Conservation (phyloP, 2,888 invertebrate species). For the Diploptera punctata region DNA sequence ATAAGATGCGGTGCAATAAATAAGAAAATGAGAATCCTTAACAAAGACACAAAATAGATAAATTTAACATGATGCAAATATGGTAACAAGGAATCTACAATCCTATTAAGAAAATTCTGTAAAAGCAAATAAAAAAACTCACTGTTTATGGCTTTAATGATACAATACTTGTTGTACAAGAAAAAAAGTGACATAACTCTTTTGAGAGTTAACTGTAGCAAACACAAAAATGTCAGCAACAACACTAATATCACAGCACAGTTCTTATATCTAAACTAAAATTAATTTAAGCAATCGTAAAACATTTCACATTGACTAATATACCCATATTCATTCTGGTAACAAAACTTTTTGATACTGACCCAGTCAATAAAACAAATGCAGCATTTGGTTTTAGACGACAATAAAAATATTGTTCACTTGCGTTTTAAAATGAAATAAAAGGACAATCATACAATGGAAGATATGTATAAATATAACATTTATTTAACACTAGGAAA, state of each 20-base stretch:
- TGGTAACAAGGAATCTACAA: too few species aligned
- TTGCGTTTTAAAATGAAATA: background rate
- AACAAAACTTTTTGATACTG: slow-evolving; percentile 28
- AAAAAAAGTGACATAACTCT: slow-evolving; percentile 17
- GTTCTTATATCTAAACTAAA: slow-evolving; percentile 35
- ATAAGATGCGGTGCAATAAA: too few species aligned
- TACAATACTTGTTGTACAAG: slow-evolving; percentile 31
- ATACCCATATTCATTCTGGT: slow-evolving; percentile 23
- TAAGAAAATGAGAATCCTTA: too few species aligned
- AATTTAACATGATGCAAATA: too few species aligned
- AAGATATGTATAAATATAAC: slow-evolving; percentile 32
- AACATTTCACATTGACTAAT: slow-evolving; percentile 12
- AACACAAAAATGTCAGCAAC: slow-evolving; percentile 34
- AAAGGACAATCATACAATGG: slow-evolving; percentile 18
- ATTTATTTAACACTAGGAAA: too few species aligned
- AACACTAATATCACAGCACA: slow-evolving; percentile 44
- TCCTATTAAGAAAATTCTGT: too few species aligned
- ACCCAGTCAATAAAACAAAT: slow-evolving; percentile 2
- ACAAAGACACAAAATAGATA: too few species aligned
- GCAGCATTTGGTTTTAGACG: slow-evolving; percentile 13
- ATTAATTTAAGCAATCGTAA: slow-evolving; percentile 24
- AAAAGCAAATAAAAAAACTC: too few species aligned
- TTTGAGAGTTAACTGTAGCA: slow-evolving; percentile 19
- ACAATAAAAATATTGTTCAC: slow-evolving; percentile 21
- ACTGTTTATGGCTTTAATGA: slow-evolving; percentile 26